phyloP scores from a whole-genome alignment of 2,888 invertebrate species.

The Leptopilina drosophilae region DNA sequence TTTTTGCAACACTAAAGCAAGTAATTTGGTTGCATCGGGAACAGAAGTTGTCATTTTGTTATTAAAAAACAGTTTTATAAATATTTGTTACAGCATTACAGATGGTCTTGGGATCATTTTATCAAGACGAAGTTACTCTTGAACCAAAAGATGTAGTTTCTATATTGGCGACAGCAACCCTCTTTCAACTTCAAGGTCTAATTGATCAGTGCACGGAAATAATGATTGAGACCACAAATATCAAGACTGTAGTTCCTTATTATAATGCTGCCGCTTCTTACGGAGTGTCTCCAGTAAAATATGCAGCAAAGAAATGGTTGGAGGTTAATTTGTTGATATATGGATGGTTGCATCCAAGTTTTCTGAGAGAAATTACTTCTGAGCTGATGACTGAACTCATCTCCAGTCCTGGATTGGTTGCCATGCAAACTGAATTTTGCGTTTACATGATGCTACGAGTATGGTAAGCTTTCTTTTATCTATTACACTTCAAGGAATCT shows the following conservation, averaged over 20 bases:
- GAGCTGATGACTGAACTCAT: slow-evolving; percentile 83
- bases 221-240: slow-evolving; percentile 87
- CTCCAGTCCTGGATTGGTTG: slow-evolving; percentile 83
- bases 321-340: slow-evolving; percentile 83
- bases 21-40: no score
- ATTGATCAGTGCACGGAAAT: slow-evolving; percentile 86
- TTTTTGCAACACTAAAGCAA: no score
- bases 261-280: slow-evolving; percentile 84
- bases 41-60: no score
- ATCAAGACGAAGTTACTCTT: slow-evolving; percentile 85
- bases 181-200: slow-evolving; percentile 85
- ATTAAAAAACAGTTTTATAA: no score
- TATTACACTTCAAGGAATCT: no score
- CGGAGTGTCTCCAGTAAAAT: slow-evolving; percentile 82
- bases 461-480: slow-evolving; percentile 77
- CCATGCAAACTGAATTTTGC: slow-evolving; percentile 88
- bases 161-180: slow-evolving; percentile 85
- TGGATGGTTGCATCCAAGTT: slow-evolving; percentile 79
- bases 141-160: slow-evolving; percentile 83
- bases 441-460: slow-evolving; percentile 84
- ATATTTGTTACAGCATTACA: slow-evolving; percentile 79
- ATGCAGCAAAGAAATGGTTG: slow-evolving; percentile 84
- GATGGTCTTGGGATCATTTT: slow-evolving; percentile 86
- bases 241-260: slow-evolving; percentile 83
- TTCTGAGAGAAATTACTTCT: slow-evolving; percentile 82